A percentile compares a stretch with the other conserved stretches of the same genome.
Evolutionary conservation across 2,888 invertebrate species (phyloP).

Genomic region (Hirudinaria manillensis): DNA sequence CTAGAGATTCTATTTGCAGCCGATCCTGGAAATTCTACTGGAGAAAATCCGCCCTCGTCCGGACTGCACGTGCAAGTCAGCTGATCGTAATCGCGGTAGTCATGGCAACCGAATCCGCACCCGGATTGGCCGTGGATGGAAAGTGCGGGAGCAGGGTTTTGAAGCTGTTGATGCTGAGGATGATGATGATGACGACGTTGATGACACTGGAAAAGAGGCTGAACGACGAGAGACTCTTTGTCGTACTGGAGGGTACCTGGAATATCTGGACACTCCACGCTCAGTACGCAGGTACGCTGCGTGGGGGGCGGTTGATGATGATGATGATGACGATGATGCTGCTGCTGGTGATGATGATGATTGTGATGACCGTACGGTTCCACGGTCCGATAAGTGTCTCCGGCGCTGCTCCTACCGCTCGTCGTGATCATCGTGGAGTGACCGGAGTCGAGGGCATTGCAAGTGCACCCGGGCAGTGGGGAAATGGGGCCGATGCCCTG

Average conservation of each 20-base stretch:
- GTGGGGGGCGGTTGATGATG: neutral
- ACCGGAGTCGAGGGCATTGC: constrained; percentile 3
- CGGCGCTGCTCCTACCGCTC: constrained; percentile 5
- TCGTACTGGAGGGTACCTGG: too few species aligned
- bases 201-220: neutral
- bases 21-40: neutral
- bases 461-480: neutral
- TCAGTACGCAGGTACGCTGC: neutral
- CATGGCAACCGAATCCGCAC: neutral
- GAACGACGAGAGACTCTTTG: neutral
- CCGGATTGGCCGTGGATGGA: constrained; percentile 1
- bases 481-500: neutral
- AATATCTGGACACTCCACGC: neutral
- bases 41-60: neutral
- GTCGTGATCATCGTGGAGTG: neutral
- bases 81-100: neutral
- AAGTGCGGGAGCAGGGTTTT: neutral
- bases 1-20: neutral
- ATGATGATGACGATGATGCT: neutral
- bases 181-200: neutral
- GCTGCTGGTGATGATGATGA: neutral
- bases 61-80: neutral
- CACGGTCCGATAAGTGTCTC: neutral
- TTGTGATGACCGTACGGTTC: constrained; percentile 4
- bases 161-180: neutral